Percentiles rank a stretch among this genome's conserved stretches.
Evolutionary conservation across 2,888 invertebrate species (phyloP).

Genomic region (Bombylius discolor): DNA sequence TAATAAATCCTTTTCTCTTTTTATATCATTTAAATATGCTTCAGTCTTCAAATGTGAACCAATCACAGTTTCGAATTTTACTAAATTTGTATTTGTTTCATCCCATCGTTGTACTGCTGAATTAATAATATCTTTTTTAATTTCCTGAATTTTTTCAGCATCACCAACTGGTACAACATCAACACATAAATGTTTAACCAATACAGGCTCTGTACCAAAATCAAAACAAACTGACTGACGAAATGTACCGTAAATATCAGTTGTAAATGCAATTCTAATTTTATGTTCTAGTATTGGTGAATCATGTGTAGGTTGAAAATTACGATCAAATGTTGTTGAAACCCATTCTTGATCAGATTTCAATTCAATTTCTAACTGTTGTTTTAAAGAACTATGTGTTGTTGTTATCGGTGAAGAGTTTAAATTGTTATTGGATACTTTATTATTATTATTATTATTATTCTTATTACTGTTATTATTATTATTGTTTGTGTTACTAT

Average conservation of each 20-base stretch:
- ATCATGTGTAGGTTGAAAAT: slow-evolving; percentile 14
- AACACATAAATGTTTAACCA: slow-evolving; percentile 56
- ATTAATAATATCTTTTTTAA: slow-evolving; percentile 47
- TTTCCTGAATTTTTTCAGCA: slow-evolving; percentile 48
- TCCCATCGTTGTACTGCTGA: slow-evolving; percentile 52
- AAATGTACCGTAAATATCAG: slow-evolving; percentile 63
- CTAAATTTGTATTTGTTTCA: slow-evolving; percentile 40
- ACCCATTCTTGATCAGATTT: slow-evolving; percentile 45
- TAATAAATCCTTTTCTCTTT: slow-evolving; percentile 43
- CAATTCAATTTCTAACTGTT: slow-evolving; percentile 28
- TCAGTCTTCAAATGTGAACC: slow-evolving; percentile 39
- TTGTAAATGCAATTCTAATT: slow-evolving; percentile 46
- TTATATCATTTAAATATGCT: slow-evolving; percentile 34
- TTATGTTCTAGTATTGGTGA: slow-evolving; percentile 31
- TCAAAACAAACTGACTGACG: slow-evolving; percentile 66
- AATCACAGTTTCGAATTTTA: slow-evolving; percentile 43
- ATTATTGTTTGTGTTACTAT: neutral
- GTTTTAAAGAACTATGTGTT: neutral
- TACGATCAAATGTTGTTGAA: slow-evolving; percentile 15
- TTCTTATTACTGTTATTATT: neutral
- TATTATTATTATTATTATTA: slow-evolving; percentile 9
- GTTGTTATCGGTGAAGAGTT: neutral
- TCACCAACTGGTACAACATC: slow-evolving; percentile 62
- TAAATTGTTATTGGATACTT: slow-evolving; percentile 11
- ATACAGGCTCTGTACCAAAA: slow-evolving; percentile 50